Evolutionary conservation across 2,888 invertebrate species (phyloP).

Genomic region (Melinopterus prodromus): DNA sequence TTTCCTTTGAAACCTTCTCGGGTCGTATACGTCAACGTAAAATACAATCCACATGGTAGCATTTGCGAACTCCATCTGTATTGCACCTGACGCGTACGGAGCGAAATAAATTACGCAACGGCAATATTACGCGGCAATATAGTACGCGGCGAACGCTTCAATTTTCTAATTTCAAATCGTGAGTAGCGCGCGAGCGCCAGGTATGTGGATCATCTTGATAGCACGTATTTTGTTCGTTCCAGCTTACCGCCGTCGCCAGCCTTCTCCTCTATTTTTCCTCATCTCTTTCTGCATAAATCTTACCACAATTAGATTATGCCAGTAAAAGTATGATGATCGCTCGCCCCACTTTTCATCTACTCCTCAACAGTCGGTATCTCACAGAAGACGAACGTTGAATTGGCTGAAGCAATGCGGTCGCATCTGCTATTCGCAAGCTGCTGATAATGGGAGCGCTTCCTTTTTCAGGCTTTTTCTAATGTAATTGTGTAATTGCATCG

Average conservation of each 20-base stretch:
- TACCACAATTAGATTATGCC: constrained; percentile 16
- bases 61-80: not conserved
- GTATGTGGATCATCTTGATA: not conserved
- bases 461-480: constrained; percentile 7
- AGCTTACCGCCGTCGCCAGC: not conserved
- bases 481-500: constrained; percentile 22
- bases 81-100: not conserved
- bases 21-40: not conserved
- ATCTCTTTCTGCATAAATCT: constrained; percentile 6
- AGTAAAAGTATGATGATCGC: constrained; percentile 20
- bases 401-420: constrained; percentile 13
- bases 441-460: constrained; percentile 19
- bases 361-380: not conserved
- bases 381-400: constrained; percentile 18
- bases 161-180: not conserved
- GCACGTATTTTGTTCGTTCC: not conserved
- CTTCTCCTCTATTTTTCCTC: not conserved
- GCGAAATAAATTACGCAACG: not conserved
- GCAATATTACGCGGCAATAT: no score
- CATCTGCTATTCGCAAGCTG: constrained; percentile 13
- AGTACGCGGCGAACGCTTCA: not conserved
- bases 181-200: not conserved
- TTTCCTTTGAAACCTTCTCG: not conserved
- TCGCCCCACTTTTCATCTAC: not conserved
- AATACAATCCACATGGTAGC: not conserved